These are phyloP conservation scores for Platanista minor DNA, from an alignment of 2,113 vertebrate genomes.

Conservation along the genomic window DNA sequence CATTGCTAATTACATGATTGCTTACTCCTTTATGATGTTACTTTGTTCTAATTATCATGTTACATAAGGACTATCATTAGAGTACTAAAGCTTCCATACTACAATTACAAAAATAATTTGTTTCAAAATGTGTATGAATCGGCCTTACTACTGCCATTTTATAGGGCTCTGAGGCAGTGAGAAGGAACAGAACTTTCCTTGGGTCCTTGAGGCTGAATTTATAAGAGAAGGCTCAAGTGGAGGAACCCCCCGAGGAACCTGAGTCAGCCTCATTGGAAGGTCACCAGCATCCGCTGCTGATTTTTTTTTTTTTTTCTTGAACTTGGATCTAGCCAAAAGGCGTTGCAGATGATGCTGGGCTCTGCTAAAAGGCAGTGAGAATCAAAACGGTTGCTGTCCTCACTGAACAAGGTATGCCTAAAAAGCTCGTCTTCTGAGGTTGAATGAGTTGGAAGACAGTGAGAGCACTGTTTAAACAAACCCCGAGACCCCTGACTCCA, in stretches of 20 bases:
- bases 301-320: background rate
- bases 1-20: background rate
- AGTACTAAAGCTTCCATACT: background rate
- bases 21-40: background rate
- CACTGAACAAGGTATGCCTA: background rate
- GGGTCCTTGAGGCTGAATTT: background rate
- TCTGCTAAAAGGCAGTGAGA: background rate
- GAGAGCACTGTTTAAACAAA: background rate
- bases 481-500: background rate
- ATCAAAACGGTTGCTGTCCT: background rate
- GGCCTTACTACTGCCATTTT: background rate
- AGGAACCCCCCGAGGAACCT: background rate
- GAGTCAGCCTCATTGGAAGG: background rate
- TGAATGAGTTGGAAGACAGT: background rate
- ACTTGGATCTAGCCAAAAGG: background rate
- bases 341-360: background rate
- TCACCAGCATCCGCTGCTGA: background rate
- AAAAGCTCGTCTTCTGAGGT: background rate
- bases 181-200: background rate
- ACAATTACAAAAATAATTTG: background rate
- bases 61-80: background rate
- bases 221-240: background rate
- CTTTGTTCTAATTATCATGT: constrained; percentile 9
- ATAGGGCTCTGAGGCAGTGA: background rate
- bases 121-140: background rate